phyloP scores from a whole-genome alignment of 2,797 vertebrate genomes.

The Diglossa cyanea region DNA sequence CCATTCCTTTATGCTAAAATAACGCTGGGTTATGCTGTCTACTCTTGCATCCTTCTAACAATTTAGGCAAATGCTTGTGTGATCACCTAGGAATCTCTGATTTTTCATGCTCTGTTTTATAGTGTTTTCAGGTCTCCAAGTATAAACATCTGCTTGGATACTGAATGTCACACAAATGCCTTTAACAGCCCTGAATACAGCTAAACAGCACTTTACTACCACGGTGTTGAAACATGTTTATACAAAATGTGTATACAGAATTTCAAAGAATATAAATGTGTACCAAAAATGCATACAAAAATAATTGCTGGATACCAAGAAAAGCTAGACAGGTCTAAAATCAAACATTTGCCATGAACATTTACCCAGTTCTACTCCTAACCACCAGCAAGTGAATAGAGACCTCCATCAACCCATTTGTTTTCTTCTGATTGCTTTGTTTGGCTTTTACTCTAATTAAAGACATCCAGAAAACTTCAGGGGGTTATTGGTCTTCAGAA shows the following conservation, averaged over 20 bases:
- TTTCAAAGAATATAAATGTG: not conserved
- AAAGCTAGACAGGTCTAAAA: not conserved
- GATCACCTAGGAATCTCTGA: not conserved
- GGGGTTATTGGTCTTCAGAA: not conserved
- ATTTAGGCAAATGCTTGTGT: not conserved
- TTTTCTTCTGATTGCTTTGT: not conserved
- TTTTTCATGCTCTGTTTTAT: not conserved
- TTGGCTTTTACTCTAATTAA: slow-evolving; percentile 7
- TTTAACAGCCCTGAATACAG: not conserved
- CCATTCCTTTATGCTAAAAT: not conserved
- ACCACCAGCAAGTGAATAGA: not conserved
- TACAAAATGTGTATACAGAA: not conserved
- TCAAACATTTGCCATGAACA: not conserved
- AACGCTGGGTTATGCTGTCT: not conserved
- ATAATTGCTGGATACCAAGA: not conserved
- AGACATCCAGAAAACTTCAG: not conserved
- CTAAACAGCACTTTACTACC: not conserved
- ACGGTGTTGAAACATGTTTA: not conserved
- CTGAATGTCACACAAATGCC: not conserved
- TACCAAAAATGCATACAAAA: not conserved
- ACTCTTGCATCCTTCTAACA: not conserved
- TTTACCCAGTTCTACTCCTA: not conserved
- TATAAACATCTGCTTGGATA: not conserved
- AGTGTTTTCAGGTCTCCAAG: not conserved
- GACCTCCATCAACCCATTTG: not conserved